Conservation (phyloP, 2,888 invertebrate species). For the Myopa testacea region DNA sequence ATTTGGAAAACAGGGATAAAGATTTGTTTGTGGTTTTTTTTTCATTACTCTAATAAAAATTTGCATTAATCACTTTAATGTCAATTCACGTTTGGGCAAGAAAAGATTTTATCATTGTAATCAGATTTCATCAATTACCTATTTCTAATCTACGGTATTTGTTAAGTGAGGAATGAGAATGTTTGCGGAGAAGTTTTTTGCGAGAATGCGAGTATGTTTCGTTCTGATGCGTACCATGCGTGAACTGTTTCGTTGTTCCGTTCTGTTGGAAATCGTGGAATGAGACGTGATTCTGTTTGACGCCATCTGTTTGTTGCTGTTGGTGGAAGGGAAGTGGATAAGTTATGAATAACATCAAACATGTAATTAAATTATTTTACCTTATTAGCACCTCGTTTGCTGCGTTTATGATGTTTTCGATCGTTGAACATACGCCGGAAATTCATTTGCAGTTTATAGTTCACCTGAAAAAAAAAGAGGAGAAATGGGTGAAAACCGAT, state of each 20-base stretch:
- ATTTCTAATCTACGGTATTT: slow-evolving; percentile 70
- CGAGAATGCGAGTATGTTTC: slow-evolving; percentile 72
- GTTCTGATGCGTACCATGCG: slow-evolving; percentile 84
- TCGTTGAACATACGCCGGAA: slow-evolving; percentile 88
- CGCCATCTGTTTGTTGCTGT: slow-evolving; percentile 77
- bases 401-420: slow-evolving; percentile 86
- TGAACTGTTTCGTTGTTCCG: slow-evolving; percentile 84
- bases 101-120: not conserved
- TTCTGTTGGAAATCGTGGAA: slow-evolving; percentile 92
- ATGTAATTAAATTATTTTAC: slow-evolving; percentile 66
- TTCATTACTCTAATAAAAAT: too few species aligned
- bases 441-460: slow-evolving; percentile 92
- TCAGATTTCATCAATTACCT: slow-evolving; percentile 65
- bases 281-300: slow-evolving; percentile 85
- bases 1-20: too few species aligned
- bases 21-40: too few species aligned
- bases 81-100: not conserved
- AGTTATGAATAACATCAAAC: not conserved
- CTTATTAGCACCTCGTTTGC: slow-evolving; percentile 83
- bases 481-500: not conserved
- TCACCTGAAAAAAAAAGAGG: slow-evolving; percentile 70
- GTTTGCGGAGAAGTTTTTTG: slow-evolving; percentile 70
- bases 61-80: too few species aligned
- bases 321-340: not conserved
- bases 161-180: slow-evolving; percentile 70